Percentiles rank a stretch among this genome's conserved stretches.
These are phyloP conservation scores for Cetonia aurata DNA, from an alignment of 2,888 invertebrate genomes.

Conservation along the genomic window DNA sequence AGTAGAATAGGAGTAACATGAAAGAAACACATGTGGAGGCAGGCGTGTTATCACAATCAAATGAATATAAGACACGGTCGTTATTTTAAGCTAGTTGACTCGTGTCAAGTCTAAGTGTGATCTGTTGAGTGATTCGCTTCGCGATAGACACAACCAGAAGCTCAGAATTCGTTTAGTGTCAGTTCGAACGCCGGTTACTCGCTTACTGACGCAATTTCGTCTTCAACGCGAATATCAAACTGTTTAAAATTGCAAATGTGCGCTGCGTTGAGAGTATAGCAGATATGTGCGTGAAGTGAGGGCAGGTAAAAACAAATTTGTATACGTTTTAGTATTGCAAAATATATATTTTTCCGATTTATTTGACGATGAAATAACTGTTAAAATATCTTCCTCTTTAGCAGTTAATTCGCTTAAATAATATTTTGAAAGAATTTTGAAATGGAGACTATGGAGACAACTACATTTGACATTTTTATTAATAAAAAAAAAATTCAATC, in stretches of 20 bases:
- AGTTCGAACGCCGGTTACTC: conserved; percentile 9
- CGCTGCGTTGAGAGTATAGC: neutral
- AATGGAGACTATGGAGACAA: too few relatives aligned
- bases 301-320: conserved; percentile 16
- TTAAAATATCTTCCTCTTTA: too few relatives aligned
- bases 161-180: conserved; percentile 15
- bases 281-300: conserved; percentile 37
- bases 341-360: too few relatives aligned
- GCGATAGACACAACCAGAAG: neutral
- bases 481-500: too few relatives aligned
- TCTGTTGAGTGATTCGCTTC: conserved; percentile 19
- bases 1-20: too few relatives aligned
- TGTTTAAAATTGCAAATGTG: neutral
- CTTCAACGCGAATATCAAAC: too few relatives aligned
- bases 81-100: neutral
- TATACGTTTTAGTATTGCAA: too few relatives aligned
- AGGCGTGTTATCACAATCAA: conserved; percentile 44
- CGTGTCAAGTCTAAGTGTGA: conserved; percentile 27
- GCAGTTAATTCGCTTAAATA: too few relatives aligned
- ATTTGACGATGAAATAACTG: too few relatives aligned
- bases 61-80: neutral
- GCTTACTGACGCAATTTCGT: neutral
- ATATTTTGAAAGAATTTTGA: too few relatives aligned
- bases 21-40: conserved; percentile 24
- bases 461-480: too few relatives aligned